Percentiles rank a stretch among this genome's conserved stretches.
Evolutionary conservation across 2,113 vertebrate species (phyloP).

Genomic region (Lutjanus erythropterus): DNA sequence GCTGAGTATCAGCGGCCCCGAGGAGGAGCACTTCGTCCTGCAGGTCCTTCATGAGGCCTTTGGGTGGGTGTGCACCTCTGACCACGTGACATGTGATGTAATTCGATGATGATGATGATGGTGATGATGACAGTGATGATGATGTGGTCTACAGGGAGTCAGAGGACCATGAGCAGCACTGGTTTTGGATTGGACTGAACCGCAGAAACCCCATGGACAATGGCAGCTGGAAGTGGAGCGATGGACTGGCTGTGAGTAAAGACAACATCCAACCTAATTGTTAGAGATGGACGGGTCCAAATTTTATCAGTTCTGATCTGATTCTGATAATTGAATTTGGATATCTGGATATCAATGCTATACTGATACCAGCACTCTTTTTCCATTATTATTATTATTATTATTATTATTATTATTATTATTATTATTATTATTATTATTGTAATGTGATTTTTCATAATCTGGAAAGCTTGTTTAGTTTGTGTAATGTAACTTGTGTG

Average conservation of each 20-base stretch:
- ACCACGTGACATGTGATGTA: background rate
- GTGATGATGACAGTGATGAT: background rate
- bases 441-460: no score
- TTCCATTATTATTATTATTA: no score
- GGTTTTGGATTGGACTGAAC: slow-evolving; percentile 98
- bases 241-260: slow-evolving; percentile 90
- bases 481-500: no score
- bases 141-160: slow-evolving; percentile 82
- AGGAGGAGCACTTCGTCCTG: slow-evolving; percentile 92
- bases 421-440: no score
- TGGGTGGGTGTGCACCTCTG: slow-evolving; percentile 85
- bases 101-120: background rate
- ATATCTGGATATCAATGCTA: no score
- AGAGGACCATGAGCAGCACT: slow-evolving; percentile 94
- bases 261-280: background rate
- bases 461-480: no score
- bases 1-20: slow-evolving; percentile 89
- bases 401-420: no score
- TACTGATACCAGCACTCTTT: no score
- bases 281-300: no score
- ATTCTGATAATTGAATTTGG: no score
- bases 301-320: no score
- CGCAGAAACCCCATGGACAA: slow-evolving; percentile 89
- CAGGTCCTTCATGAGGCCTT: slow-evolving; percentile 92
- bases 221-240: slow-evolving; percentile 95